Percentiles rank a stretch among this genome's conserved stretches.
These are phyloP conservation scores for Phocoena sinus DNA, from an alignment of 2,113 vertebrate genomes.

Conservation along the genomic window DNA sequence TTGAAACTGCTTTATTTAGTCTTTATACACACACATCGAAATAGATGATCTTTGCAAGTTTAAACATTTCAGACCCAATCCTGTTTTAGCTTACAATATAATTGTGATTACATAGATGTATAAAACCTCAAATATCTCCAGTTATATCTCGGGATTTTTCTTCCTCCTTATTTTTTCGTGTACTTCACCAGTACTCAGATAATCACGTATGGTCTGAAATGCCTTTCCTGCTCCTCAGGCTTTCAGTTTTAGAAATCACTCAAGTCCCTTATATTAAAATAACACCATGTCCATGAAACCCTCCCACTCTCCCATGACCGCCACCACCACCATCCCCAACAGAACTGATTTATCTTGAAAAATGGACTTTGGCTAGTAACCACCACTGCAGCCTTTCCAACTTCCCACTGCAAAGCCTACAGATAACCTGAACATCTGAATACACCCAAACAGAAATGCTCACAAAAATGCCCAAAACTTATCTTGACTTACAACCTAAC, in stretches of 20 bases:
- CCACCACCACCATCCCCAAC: background rate
- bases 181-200: constrained; percentile 32
- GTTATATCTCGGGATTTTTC: constrained; percentile 34
- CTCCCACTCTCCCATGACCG: background rate
- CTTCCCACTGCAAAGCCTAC: background rate
- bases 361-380: background rate
- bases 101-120: constrained; percentile 48
- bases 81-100: constrained; percentile 29
- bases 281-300: background rate
- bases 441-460: background rate
- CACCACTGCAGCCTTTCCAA: background rate
- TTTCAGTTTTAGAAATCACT: constrained; percentile 2
- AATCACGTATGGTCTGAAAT: constrained; percentile 19
- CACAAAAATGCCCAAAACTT: background rate
- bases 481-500: background rate
- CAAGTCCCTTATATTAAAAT: constrained; percentile 31
- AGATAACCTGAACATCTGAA: background rate
- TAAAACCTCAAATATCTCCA: constrained; percentile 55
- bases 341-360: background rate
- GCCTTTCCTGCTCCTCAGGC: background rate
- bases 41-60: constrained; percentile 28
- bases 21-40: background rate
- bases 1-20: constrained; percentile 31
- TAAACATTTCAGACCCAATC: constrained; percentile 28
- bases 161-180: background rate